Evolutionary conservation across 53 echinoderm and acorn worm genomes (phyloP), one percentile per base, ranked within the genome.

Genomic region (Luidia sarsii): DNA sequence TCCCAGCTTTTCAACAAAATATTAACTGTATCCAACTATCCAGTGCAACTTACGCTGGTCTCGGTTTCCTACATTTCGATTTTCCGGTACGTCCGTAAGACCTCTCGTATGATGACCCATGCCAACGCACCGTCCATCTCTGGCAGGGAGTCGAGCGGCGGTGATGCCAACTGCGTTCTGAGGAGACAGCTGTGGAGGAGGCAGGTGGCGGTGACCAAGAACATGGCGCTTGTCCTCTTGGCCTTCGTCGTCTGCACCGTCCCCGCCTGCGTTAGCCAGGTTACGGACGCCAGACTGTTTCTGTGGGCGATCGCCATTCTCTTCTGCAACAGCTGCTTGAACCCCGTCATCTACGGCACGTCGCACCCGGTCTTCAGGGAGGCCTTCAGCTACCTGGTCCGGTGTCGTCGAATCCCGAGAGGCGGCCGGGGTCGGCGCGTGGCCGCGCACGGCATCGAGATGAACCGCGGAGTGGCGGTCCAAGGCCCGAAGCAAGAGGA

Each of bases 131-230:
- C 77, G 8, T 61, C 77, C n/a, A 45, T 77, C 43, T 77, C 77
- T 7, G 77, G 20, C 0, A 77, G 61, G 22, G 46, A 43, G 14
- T 60, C 46, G 21, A 19, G 51, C 32, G 77, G 77, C 3, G 48
- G 41, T 4, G 37, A 38, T 20, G 56, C 33, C n/a, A 39, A 61
- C 61, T 43, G 45, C 4, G 21, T 45, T 2, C 59, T 71, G 87
- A 48, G 45, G 16, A 61, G 19, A 8, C 70, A 63, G 14, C 45
- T 87, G 63, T 55, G 70, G 23, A 61, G 70, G 53, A 80, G 87
- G 31, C 80, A 87, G 50, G 39, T 87, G 31, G 81, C 67, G 63
- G 80, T 87, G 24, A 87, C 87, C 23, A 87, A 87, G 62, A 87
- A 87, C 39, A 62, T 87, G 18, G 38, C 70, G 50, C 62, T 61